Evolutionary conservation across 37 sponge, comb jelly and placozoan genomes (phyloP), one percentile per base, ranked within the genome.

Genomic region (Agelas oroides): DNA sequence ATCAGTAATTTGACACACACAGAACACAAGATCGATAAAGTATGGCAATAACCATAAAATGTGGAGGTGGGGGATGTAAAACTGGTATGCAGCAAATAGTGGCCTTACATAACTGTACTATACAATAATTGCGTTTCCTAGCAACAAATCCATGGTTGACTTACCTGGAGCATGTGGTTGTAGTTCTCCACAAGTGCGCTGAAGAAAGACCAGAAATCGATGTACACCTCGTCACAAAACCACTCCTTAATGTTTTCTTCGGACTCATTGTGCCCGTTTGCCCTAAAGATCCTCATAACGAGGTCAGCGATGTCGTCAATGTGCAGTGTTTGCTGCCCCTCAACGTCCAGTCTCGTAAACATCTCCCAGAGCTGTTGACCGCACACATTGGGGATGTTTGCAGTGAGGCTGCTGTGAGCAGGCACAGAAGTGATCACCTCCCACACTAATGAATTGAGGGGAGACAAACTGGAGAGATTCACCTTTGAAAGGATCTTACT

Each of bases 321-420:
- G 30, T 77, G 65, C 24, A 89, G 59, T 34, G 27, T n/a, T 21
- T 32, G 18, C 38, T 74, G 28, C 14, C 81, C 33, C 1, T 73
- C 84, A 59, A 24, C 38, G 39, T 89, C 89, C 73, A 89, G 66
- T 20, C 35, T 62, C 34, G 77, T 52, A 58, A 89, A 89, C 40
- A 89, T 77, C 46, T 76, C 84, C 89, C 89, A 89, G 1, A 89
- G 83, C 39, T 71, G 69, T 27, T 3, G 61, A 52, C 79, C 63
- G 35, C 80, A 80, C 24, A 58, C 18, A 69, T 46, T 14, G 52
- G 66, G 84, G 0, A 75, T 13, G 56, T 64, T 73, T 5, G n/a
- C 2, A 23, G 41, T 53, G 53, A 69, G 8, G 53, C 28, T 21
- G 18, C 13, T 12, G 21, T 16, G 34, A 1, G 20, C 55, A n/a